Conservation (phyloP, 1,140 invertebrate species). For the Uloborus diversus region DNA sequence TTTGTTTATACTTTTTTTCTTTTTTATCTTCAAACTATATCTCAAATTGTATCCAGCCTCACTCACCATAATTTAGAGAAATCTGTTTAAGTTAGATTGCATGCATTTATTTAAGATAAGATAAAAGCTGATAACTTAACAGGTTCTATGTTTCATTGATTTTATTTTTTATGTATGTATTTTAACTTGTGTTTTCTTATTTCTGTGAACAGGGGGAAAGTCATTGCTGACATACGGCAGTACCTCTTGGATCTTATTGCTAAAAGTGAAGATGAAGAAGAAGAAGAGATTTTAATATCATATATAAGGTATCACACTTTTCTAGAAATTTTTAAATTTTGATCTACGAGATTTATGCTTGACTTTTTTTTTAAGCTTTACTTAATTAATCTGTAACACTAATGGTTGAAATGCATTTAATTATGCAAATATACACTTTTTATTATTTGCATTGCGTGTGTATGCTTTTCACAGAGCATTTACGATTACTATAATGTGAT, state of each 20-base stretch:
- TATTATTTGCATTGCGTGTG: no score
- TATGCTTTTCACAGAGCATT: no score
- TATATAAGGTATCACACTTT: constrained; percentile 22
- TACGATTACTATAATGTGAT: no score
- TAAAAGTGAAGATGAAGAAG: constrained; percentile 38
- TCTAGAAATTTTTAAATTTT: neutral
- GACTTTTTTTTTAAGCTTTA: neutral
- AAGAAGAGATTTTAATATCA: constrained; percentile 9
- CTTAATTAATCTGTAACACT: neutral
- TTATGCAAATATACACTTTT: no score
- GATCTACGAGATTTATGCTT: neutral
- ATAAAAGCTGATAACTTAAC: neutral
- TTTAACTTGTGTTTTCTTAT: constrained; percentile 8
- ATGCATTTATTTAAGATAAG: neutral
- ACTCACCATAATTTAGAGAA: neutral
- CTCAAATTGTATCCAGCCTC: neutral
- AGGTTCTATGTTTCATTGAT: no score
- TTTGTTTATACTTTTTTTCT: no score
- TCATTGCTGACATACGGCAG: constrained; percentile 14
- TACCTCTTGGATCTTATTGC: constrained; percentile 19
- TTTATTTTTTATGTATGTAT: neutral
- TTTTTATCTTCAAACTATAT: neutral
- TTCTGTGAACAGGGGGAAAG: constrained; percentile 26
- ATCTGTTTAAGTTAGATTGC: neutral
- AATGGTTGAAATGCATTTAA: neutral